Conservation (phyloP, 37 sponge, comb jelly and placozoan genomes). For the Crambe crambe region DNA sequence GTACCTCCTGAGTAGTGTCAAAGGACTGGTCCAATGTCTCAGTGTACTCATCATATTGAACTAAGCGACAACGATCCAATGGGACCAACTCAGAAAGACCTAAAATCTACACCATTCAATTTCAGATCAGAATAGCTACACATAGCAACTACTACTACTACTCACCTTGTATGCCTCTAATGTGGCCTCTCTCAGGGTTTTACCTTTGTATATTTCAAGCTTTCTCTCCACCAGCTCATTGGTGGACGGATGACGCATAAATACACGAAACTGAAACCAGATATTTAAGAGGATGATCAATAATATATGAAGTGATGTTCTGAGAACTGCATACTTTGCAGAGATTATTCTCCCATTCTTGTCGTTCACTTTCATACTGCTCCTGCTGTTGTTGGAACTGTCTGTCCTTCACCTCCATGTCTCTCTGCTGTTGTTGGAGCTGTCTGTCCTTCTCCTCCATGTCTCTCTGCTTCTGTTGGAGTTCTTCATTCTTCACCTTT, state of each 20-base stretch:
- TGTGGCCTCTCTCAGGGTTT: constrained; percentile 56
- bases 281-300: too few species aligned
- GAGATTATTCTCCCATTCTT: constrained; percentile 69
- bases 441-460: too few species aligned
- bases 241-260: constrained; percentile 63
- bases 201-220: constrained; percentile 79
- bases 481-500: too few species aligned
- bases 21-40: constrained; percentile 88
- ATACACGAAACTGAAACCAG: constrained; percentile 90
- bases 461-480: too few species aligned
- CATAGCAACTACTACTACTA: too few species aligned
- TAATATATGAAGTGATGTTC: too few species aligned
- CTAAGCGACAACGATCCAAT: constrained; percentile 78
- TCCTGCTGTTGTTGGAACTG: constrained; percentile 47
- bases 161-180: constrained; percentile 67
- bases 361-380: constrained; percentile 39
- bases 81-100: constrained; percentile 58
- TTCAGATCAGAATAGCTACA: too few species aligned
- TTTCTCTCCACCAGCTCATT: constrained; percentile 49
- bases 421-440: too few species aligned
- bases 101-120: constrained; percentile 71
- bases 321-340: constrained; percentile 86
- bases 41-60: constrained; percentile 88
- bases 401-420: too few species aligned
- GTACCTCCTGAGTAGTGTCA: constrained; percentile 59